Evolutionary conservation across 2,113 vertebrate species (phyloP).

Genomic region (Aptenodytes patagonicus): DNA sequence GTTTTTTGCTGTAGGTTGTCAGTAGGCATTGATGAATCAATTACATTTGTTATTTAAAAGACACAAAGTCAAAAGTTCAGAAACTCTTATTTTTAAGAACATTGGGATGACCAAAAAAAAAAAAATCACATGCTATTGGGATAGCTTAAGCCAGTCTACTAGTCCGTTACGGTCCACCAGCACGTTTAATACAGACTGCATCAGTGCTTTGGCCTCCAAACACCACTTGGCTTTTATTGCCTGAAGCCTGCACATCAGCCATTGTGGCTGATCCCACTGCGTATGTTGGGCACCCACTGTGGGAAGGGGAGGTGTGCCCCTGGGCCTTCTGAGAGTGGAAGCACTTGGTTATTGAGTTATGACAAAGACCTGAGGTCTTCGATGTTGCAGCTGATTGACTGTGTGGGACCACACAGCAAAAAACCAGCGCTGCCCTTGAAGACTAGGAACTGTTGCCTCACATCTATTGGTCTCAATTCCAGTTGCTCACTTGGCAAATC

Average conservation of each 20-base stretch:
- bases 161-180: background rate
- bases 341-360: background rate
- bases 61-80: background rate
- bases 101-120: background rate
- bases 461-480: background rate
- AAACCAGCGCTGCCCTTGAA: accelerated
- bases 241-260: accelerated
- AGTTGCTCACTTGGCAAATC: background rate
- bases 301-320: background rate
- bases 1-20: background rate
- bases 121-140: accelerated
- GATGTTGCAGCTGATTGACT: too few relatives aligned
- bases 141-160: background rate
- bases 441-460: background rate
- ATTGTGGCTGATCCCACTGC: accelerated
- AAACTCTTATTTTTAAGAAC: background rate
- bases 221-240: background rate
- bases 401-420: background rate
- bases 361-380: too few relatives aligned
- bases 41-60: background rate
- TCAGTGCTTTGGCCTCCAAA: background rate
- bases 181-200: background rate
- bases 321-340: too few relatives aligned
- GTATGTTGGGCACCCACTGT: accelerated
- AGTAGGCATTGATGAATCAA: background rate